phyloP scores from a whole-genome alignment of 2,888 invertebrate genomes.

The Sussaba pulchella region DNA sequence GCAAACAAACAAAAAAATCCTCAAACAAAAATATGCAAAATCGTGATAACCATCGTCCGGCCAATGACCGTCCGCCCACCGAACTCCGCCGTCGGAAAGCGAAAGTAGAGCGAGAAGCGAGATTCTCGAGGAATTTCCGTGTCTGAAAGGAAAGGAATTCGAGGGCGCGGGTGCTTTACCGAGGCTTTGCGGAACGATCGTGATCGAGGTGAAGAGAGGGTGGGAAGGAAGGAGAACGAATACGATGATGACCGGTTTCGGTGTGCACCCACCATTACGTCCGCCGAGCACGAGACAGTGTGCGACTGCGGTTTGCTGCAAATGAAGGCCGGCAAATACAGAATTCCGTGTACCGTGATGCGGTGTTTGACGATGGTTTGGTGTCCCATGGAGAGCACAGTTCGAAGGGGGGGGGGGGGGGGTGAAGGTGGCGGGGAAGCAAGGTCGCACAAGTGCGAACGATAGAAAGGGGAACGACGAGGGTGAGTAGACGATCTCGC shows the following conservation, averaged over 20 bases:
- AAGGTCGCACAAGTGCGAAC: conserved; percentile 45
- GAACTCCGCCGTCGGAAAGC: not conserved
- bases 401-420: not conserved
- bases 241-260: conserved; percentile 53
- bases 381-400: too few relatives aligned
- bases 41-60: not conserved
- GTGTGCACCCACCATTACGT: conserved; percentile 30
- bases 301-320: conserved; percentile 58
- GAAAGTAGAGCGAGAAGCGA: conserved; percentile 5
- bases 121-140: conserved; percentile 31
- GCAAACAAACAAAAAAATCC: not conserved
- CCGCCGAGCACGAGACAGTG: conserved; percentile 9
- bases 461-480: conserved; percentile 38
- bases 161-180: conserved; percentile 11
- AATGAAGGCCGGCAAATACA: conserved; percentile 61
- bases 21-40: not conserved
- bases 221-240: not conserved
- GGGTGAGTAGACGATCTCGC: conserved; percentile 24
- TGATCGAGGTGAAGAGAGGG: conserved; percentile 10
- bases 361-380: conserved; percentile 4
- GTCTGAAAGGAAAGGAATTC: conserved; percentile 30
- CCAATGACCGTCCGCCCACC: not conserved
- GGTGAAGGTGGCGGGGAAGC: not conserved
- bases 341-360: not conserved
- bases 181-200: conserved; percentile 21